Percentiles rank a stretch among this genome's conserved stretches.
Conservation (phyloP, 2,888 invertebrate genomes). For the Trachelus troglodyta region DNA sequence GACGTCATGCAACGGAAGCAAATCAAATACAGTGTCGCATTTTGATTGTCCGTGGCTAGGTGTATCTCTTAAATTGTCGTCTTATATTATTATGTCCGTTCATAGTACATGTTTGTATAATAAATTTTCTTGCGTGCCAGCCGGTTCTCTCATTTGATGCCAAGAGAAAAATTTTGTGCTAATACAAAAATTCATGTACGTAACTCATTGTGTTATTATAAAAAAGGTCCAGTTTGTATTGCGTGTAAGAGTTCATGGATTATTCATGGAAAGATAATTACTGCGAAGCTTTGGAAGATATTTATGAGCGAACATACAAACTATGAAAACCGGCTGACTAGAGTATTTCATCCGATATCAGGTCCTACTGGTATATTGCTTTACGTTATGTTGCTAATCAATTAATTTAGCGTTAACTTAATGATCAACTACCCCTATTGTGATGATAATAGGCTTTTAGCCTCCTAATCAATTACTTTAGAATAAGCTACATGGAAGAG, state of each 20-base stretch:
- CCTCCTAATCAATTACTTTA: slow-evolving; percentile 44
- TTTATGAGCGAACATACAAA: neutral
- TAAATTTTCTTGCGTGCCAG: slow-evolving; percentile 19
- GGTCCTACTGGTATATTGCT: slow-evolving; percentile 60
- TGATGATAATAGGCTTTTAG: slow-evolving; percentile 40
- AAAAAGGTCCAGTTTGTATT: neutral
- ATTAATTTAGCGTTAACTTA: slow-evolving; percentile 40
- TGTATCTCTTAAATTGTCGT: slow-evolving; percentile 34
- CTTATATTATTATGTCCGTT: slow-evolving; percentile 14
- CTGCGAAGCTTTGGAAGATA: neutral
- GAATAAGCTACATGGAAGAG: slow-evolving; percentile 63
- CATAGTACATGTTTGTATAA: slow-evolving; percentile 11
- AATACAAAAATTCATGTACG: neutral
- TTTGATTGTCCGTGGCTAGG: slow-evolving; percentile 63
- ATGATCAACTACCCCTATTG: slow-evolving; percentile 44
- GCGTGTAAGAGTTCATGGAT: neutral
- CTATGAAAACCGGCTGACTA: slow-evolving; percentile 37
- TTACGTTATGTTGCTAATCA: slow-evolving; percentile 43
- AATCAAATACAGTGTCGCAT: slow-evolving; percentile 51
- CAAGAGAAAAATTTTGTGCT: slow-evolving; percentile 7
- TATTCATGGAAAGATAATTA: neutral
- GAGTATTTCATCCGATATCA: slow-evolving; percentile 59
- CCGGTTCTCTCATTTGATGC: slow-evolving; percentile 16
- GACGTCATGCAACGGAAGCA: slow-evolving; percentile 58
- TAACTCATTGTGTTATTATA: neutral